Percentiles rank a stretch among this genome's conserved stretches.
phyloP scores from a whole-genome alignment of 2,888 invertebrate species.

The Melolontha melolontha region DNA sequence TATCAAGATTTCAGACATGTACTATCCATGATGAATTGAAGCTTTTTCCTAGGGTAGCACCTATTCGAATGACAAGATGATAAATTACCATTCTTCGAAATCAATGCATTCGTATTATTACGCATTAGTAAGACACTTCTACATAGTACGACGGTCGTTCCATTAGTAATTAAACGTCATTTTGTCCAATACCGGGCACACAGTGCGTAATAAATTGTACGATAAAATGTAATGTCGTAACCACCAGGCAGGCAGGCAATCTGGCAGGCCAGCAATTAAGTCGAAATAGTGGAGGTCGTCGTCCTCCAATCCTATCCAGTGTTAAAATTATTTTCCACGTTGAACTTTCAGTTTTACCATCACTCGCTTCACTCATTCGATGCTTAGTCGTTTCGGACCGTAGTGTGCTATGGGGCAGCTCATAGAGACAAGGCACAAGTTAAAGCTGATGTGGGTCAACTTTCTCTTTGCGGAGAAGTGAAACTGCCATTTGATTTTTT shows the following conservation, averaged over 20 bases:
- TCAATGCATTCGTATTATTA: too few species aligned
- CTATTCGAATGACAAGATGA: too few species aligned
- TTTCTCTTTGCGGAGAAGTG: conserved; percentile 66
- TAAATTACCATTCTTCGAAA: too few species aligned
- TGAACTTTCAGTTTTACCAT: conserved; percentile 54
- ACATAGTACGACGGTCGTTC: too few species aligned
- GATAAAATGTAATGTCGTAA: conserved; percentile 30
- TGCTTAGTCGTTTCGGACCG: conserved; percentile 9
- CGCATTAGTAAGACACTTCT: too few species aligned
- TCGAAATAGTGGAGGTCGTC: conserved; percentile 44
- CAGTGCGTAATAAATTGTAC: conserved; percentile 26
- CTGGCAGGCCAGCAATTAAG: conserved; percentile 18
- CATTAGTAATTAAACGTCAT: too few species aligned
- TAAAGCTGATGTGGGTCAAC: conserved; percentile 64
- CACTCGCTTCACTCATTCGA: conserved; percentile 44
- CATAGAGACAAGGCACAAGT: conserved; percentile 45
- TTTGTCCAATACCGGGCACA: too few species aligned
- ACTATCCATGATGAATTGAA: too few species aligned
- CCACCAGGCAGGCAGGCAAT: conserved; percentile 26
- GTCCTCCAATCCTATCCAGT: conserved; percentile 48
- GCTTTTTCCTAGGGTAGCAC: too few species aligned
- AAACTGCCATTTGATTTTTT: conserved; percentile 65
- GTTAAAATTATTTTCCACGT: conserved; percentile 47
- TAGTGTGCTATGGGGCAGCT: conserved; percentile 1
- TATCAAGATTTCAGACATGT: too few species aligned